Conservation (phyloP, 2,113 vertebrate genomes). For the Narcine bancroftii region DNA sequence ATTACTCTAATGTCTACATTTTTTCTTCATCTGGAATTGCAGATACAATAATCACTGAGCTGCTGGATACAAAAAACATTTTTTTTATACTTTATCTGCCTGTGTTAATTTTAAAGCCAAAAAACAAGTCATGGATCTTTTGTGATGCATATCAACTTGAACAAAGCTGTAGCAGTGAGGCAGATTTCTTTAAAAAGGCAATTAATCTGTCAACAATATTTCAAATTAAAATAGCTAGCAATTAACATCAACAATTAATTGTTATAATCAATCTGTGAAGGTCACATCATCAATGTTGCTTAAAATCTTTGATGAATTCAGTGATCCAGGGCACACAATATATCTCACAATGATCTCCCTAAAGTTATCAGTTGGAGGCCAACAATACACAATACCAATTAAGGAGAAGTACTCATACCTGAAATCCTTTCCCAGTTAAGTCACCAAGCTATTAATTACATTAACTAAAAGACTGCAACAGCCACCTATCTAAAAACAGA, state of each 20-base stretch:
- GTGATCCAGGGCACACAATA: constrained; percentile 46
- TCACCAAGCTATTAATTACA: constrained; percentile 57
- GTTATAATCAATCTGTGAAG: constrained; percentile 33
- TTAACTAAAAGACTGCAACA: constrained; percentile 59
- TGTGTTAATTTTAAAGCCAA: neutral
- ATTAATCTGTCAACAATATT: neutral
- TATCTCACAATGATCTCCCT: constrained; percentile 63
- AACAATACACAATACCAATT: constrained; percentile 69
- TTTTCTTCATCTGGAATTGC: neutral
- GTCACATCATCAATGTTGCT: constrained; percentile 50
- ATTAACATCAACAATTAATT: neutral
- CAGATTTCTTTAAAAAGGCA: neutral
- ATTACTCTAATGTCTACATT: neutral
- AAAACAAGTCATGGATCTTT: neutral
- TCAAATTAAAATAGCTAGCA: neutral
- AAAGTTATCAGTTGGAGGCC: constrained; percentile 62
- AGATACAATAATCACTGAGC: neutral
- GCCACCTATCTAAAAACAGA: constrained; percentile 55
- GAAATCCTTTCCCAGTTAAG: constrained; percentile 66
- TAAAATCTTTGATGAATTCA: constrained; percentile 45
- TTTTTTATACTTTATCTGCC: neutral
- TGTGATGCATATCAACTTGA: neutral
- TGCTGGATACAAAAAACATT: neutral
- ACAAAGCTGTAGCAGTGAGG: neutral
- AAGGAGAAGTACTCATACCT: constrained; percentile 65